Conservation (phyloP, 2,888 invertebrate genomes). For the Kryphioiulus occultus region DNA sequence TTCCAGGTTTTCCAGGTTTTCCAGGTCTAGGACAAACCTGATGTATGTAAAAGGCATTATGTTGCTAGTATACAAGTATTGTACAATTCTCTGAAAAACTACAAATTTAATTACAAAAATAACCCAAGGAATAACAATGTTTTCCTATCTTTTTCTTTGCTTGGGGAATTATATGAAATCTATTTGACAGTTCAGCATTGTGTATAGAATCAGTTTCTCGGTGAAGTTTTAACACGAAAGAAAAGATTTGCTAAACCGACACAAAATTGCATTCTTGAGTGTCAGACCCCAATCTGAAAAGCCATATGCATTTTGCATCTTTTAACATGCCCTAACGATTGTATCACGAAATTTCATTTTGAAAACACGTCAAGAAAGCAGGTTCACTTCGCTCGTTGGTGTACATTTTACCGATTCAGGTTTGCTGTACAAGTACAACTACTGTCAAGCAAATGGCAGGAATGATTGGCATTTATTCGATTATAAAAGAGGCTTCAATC, state of each 20-base stretch:
- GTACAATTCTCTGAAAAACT: too few species aligned
- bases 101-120: too few species aligned
- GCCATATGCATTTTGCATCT: not conserved
- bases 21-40: too few species aligned
- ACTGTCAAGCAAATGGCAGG: not conserved
- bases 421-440: not conserved
- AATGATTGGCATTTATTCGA: conserved; percentile 22
- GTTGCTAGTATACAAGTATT: too few species aligned
- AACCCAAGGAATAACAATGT: not conserved
- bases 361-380: not conserved
- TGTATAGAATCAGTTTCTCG: not conserved
- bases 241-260: not conserved
- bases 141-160: not conserved
- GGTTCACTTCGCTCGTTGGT: not conserved
- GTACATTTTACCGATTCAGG: not conserved
- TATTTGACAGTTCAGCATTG: not conserved
- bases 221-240: not conserved
- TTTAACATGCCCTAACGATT: not conserved
- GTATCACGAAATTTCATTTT: not conserved
- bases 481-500: conserved; percentile 18
- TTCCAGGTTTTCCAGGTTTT: too few species aligned
- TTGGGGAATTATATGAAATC: not conserved
- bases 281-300: not conserved
- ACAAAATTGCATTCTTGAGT: not conserved
- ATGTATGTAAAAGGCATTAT: too few species aligned